phyloP scores from a whole-genome alignment of 2,888 invertebrate species.

The Schrankia costaestrigalis region DNA sequence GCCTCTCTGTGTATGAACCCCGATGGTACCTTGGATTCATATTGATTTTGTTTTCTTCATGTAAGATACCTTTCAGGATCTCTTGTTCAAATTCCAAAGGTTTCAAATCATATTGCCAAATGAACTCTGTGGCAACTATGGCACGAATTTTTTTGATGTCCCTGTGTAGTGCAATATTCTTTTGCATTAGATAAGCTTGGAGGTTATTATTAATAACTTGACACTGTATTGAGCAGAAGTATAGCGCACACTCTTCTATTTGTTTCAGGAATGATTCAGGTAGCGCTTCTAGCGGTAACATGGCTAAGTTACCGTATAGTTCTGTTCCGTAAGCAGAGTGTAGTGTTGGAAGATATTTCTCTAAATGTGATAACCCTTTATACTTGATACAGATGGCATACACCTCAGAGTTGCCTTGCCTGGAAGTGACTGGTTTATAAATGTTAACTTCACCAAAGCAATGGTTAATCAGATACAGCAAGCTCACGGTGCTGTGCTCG shows the following conservation, averaged over 20 bases:
- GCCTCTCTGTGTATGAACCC: conserved; percentile 82
- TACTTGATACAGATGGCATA: conserved; percentile 89
- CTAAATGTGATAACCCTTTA: conserved; percentile 65
- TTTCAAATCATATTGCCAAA: conserved; percentile 80
- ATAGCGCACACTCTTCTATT: conserved; percentile 82
- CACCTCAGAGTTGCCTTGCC: conserved; percentile 96
- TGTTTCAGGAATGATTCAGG: conserved; percentile 83
- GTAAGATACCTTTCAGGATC: conserved; percentile 67
- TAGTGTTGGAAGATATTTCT: conserved; percentile 66
- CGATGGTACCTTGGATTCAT: conserved; percentile 70
- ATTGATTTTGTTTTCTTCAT: conserved; percentile 69
- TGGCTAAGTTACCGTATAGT: conserved; percentile 53
- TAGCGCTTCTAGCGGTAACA: conserved; percentile 82
- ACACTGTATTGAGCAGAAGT: conserved; percentile 85
- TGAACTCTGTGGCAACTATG: conserved; percentile 79
- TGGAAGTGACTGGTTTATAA: conserved; percentile 95
- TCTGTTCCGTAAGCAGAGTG: conserved; percentile 67
- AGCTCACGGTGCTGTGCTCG: conserved; percentile 88
- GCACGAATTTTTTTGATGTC: conserved; percentile 70
- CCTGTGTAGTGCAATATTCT: conserved; percentile 54
- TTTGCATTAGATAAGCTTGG: conserved; percentile 78
- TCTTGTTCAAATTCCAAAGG: conserved; percentile 71
- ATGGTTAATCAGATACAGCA: conserved; percentile 89
- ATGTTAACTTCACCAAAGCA: conserved; percentile 86
- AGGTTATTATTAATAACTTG: conserved; percentile 85